Evolutionary conservation across 1,140 invertebrate genomes (phyloP).

Genomic region (Sitobion miscanthi): DNA sequence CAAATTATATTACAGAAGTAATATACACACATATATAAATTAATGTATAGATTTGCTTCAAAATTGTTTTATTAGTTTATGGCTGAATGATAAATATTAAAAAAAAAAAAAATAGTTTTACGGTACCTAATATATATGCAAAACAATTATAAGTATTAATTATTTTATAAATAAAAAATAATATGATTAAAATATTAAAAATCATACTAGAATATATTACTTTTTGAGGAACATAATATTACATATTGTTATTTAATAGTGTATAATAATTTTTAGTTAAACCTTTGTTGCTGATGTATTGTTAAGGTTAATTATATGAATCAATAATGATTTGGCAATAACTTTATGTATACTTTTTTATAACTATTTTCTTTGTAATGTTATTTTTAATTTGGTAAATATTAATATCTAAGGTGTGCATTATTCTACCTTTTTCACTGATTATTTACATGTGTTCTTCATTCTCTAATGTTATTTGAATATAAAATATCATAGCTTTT

Average conservation of each 20-base stretch:
- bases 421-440: not conserved
- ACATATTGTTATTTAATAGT: slow-evolving; percentile 17
- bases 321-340: slow-evolving; percentile 31
- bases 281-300: not conserved
- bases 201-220: not conserved
- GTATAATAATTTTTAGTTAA: not conserved
- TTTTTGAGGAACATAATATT: not conserved
- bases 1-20: not conserved
- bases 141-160: slow-evolving; percentile 13
- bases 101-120: not conserved
- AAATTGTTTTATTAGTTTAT: not conserved
- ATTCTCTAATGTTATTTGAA: slow-evolving; percentile 1
- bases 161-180: not conserved
- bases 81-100: not conserved
- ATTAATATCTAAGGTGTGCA: not conserved
- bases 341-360: slow-evolving; percentile 27
- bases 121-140: not conserved
- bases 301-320: not conserved
- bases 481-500: slow-evolving; percentile 36
- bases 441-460: slow-evolving; percentile 27
- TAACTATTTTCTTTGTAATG: slow-evolving; percentile 5
- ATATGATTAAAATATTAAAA: not conserved
- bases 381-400: slow-evolving; percentile 28
- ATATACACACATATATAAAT: not conserved
- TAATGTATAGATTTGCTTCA: not conserved